Percentiles rank a stretch among this genome's conserved stretches.
phyloP scores from a whole-genome alignment of 2,888 invertebrate species.

The Anticlea derivata region DNA sequence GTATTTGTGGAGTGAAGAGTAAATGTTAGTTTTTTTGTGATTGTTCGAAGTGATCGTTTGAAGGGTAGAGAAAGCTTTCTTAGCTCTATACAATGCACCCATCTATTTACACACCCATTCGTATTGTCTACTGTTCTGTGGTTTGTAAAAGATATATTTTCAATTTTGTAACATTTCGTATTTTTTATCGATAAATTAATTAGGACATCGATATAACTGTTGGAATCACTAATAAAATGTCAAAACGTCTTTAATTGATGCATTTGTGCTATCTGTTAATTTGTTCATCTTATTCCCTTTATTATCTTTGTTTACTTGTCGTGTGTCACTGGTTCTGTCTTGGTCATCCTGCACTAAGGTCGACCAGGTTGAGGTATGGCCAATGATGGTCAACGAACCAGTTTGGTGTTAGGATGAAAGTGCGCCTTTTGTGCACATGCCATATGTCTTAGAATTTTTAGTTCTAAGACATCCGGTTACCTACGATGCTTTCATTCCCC shows the following conservation, averaged over 20 bases:
- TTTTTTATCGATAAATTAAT: slow-evolving; percentile 4
- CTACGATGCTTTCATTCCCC: too few species aligned
- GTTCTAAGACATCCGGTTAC: too few species aligned
- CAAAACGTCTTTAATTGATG: too few species aligned
- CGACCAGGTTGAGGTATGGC: too few species aligned
- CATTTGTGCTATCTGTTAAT: not conserved
- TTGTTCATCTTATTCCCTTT: too few species aligned
- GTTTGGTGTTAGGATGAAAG: too few species aligned
- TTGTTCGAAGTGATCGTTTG: slow-evolving; percentile 63
- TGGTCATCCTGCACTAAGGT: too few species aligned
- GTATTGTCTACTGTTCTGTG: slow-evolving; percentile 30
- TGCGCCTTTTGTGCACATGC: too few species aligned
- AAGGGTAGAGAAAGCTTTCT: slow-evolving; percentile 60
- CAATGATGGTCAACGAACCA: too few species aligned
- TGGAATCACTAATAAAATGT: not conserved
- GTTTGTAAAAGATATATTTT: slow-evolving; percentile 39
- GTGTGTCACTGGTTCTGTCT: too few species aligned
- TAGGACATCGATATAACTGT: not conserved
- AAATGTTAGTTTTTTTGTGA: slow-evolving; percentile 71
- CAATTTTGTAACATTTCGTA: not conserved
- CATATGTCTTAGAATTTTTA: too few species aligned
- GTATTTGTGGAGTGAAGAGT: slow-evolving; percentile 68
- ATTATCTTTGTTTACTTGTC: too few species aligned
- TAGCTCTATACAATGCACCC: slow-evolving; percentile 67
- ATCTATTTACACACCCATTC: slow-evolving; percentile 31